phyloP scores from a whole-genome alignment of 1,140 invertebrate genomes.

The Cyphomyrmex costatus region DNA sequence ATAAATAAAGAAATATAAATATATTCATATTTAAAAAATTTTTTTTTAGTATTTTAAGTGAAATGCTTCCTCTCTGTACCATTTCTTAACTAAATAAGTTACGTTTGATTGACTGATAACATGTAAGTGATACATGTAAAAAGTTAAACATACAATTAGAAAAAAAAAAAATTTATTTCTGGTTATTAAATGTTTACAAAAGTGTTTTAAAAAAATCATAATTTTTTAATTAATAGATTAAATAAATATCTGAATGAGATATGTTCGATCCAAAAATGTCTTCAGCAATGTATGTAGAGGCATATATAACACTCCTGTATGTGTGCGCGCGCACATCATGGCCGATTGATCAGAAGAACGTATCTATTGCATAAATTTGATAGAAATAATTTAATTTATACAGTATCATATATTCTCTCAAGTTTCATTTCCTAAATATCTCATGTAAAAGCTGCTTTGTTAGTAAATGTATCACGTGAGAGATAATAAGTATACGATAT shows the following conservation, averaged over 20 bases:
- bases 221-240: neutral
- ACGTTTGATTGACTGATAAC: neutral
- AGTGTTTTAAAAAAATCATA: neutral
- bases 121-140: neutral
- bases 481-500: neutral
- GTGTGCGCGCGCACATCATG: slow-evolving; percentile 81
- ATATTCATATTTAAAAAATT: neutral
- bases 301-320: neutral
- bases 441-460: neutral
- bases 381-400: slow-evolving; percentile 46
- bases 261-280: neutral
- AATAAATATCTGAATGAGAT: neutral
- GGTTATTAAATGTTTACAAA: neutral
- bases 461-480: neutral
- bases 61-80: neutral
- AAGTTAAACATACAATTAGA: neutral
- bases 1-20: neutral
- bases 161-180: neutral
- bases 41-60: neutral
- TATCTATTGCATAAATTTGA: slow-evolving; percentile 78
- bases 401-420: neutral
- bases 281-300: neutral
- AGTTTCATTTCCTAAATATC: neutral
- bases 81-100: neutral
- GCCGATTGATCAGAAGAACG: slow-evolving; percentile 84